A percentile compares a stretch with the other conserved stretches of the same genome.
phyloP scores from a whole-genome alignment of 2,888 invertebrate genomes.

The Margaritifera margaritifera region DNA sequence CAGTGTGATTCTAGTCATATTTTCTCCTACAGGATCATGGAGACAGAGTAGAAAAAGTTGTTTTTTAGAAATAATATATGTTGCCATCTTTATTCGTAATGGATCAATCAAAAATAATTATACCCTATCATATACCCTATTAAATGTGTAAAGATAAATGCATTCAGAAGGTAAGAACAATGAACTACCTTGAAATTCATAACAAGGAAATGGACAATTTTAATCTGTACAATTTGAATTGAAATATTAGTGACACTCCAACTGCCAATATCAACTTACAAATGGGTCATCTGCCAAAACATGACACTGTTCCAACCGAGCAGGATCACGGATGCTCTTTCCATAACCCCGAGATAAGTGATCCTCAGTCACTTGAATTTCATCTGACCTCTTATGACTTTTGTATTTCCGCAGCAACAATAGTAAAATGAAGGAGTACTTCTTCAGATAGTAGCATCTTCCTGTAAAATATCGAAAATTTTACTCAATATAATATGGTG shows the following conservation, averaged over 20 bases:
- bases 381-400: slow-evolving; percentile 15
- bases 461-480: slow-evolving; percentile 31
- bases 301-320: slow-evolving; percentile 41
- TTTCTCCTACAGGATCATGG: too few species aligned
- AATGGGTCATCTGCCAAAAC: slow-evolving; percentile 39
- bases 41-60: too few species aligned
- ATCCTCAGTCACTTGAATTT: slow-evolving; percentile 7
- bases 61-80: too few species aligned
- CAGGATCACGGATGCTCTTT: slow-evolving; percentile 29
- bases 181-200: too few species aligned
- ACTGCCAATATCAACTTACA: slow-evolving; percentile 31
- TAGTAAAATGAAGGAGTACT: slow-evolving; percentile 41
- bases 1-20: too few species aligned
- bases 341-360: slow-evolving; percentile 45
- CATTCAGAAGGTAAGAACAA: too few species aligned
- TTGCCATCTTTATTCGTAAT: too few species aligned
- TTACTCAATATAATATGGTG: too few species aligned
- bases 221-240: neutral
- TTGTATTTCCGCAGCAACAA: slow-evolving; percentile 41
- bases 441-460: slow-evolving; percentile 55
- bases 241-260: neutral
- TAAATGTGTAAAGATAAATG: too few species aligned
- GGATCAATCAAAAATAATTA: too few species aligned
- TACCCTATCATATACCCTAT: too few species aligned
- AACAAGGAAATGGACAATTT: too few species aligned